These are phyloP conservation scores for Drosophila bunnanda DNA, from an alignment of 2,888 invertebrate genomes.

Conservation along the genomic window DNA sequence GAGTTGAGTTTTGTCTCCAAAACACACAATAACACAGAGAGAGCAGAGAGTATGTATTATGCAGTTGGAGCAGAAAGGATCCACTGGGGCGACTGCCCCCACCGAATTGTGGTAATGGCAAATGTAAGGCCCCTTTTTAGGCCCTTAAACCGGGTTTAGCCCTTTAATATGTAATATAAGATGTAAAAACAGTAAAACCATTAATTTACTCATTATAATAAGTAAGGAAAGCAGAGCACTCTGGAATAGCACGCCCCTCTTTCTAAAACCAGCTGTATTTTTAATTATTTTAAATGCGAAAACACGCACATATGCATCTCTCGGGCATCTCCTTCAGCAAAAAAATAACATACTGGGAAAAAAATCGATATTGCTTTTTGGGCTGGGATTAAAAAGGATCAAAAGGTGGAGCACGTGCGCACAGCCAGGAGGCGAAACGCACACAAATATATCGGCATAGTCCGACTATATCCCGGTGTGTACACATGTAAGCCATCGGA, in stretches of 20 bases:
- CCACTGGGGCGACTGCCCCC: constrained; percentile 58
- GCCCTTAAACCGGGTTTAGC: neutral
- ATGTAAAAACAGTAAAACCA: too few relatives aligned
- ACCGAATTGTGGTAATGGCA: constrained; percentile 67
- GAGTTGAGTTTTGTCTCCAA: constrained; percentile 60
- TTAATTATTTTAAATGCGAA: constrained; percentile 71
- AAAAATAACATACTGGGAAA: constrained; percentile 14
- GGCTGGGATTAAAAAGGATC: constrained; percentile 65
- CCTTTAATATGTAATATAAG: neutral
- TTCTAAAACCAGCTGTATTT: constrained; percentile 24
- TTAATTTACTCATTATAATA: neutral
- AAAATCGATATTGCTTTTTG: constrained; percentile 69
- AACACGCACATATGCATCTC: constrained; percentile 17
- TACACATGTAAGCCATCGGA: constrained; percentile 44
- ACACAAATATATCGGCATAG: constrained; percentile 18
- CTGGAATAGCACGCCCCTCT: neutral
- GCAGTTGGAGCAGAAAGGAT: constrained; percentile 61
- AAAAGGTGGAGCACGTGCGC: constrained; percentile 69
- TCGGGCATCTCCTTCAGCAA: neutral
- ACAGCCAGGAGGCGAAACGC: constrained; percentile 48
- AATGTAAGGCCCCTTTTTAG: constrained; percentile 28
- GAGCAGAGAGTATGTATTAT: constrained; percentile 64
- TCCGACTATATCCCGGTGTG: constrained; percentile 29
- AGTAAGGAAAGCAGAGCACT: neutral
- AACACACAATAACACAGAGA: constrained; percentile 33